phyloP scores from a whole-genome alignment of 2,888 invertebrate species.

The Spatulosminthurus flaviceps region DNA sequence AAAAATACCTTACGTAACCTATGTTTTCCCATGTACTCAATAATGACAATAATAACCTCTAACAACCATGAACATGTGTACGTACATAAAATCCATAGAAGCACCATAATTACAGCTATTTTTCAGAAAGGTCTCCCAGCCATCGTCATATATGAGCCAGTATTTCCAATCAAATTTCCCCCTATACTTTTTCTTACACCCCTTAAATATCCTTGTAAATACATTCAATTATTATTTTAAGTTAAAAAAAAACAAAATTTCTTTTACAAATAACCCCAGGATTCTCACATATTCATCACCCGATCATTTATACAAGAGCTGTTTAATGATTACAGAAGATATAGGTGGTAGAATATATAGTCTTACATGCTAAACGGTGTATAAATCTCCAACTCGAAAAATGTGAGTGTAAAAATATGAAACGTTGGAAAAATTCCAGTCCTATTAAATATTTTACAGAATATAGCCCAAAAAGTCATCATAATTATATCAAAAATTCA shows the following conservation, averaged over 20 bases:
- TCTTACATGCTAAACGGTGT: not conserved
- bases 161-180: slow-evolving; percentile 5
- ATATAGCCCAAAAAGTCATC: not conserved
- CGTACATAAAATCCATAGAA: not conserved
- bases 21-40: no score
- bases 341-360: no score
- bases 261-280: no score
- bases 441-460: not conserved
- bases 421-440: not conserved
- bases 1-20: no score
- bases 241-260: not conserved
- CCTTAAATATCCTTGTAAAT: no score
- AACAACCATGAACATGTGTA: no score
- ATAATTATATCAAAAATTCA: slow-evolving; percentile 7
- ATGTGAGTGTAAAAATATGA: slow-evolving; percentile 26
- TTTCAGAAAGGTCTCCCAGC: not conserved
- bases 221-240: not conserved
- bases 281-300: no score
- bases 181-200: not conserved
- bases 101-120: slow-evolving; percentile 14
- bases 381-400: not conserved
- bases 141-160: not conserved
- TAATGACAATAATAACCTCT: no score
- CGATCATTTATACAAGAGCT: no score
- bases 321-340: no score